Evolutionary conservation across 2,113 vertebrate species (phyloP).

Genomic region (Istiophorus platypterus): DNA sequence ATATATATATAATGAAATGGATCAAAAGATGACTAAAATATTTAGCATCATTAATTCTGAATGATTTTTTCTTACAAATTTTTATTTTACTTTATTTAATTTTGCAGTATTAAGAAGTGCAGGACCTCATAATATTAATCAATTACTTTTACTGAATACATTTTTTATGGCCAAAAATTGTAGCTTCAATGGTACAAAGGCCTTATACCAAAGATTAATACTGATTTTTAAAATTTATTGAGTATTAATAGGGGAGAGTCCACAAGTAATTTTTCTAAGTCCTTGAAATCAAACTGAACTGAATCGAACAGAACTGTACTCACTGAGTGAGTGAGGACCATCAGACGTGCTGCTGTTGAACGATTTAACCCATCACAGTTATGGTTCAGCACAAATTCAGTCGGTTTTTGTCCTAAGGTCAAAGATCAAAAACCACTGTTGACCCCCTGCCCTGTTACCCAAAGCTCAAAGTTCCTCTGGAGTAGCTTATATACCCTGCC

Average conservation of each 20-base stretch:
- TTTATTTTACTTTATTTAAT: background rate
- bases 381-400: conserved; percentile 30
- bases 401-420: conserved; percentile 62
- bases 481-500: conserved; percentile 22
- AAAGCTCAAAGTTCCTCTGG: conserved; percentile 20
- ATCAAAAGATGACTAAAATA: background rate
- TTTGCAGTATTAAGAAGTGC: background rate
- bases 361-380: conserved; percentile 36
- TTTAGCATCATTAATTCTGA: background rate
- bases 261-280: background rate
- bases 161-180: background rate
- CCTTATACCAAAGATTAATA: background rate
- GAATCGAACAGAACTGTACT: background rate
- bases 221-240: too few relatives aligned
- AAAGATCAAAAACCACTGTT: conserved; percentile 63
- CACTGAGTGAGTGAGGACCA: background rate
- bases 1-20: background rate
- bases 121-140: too few relatives aligned
- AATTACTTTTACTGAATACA: background rate
- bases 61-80: background rate
- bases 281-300: background rate
- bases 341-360: conserved; percentile 29
- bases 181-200: background rate
- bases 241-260: background rate
- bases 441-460: conserved; percentile 55